These are phyloP conservation scores for Nycteola revayana DNA, from an alignment of 2,888 invertebrate species.

Conservation along the genomic window DNA sequence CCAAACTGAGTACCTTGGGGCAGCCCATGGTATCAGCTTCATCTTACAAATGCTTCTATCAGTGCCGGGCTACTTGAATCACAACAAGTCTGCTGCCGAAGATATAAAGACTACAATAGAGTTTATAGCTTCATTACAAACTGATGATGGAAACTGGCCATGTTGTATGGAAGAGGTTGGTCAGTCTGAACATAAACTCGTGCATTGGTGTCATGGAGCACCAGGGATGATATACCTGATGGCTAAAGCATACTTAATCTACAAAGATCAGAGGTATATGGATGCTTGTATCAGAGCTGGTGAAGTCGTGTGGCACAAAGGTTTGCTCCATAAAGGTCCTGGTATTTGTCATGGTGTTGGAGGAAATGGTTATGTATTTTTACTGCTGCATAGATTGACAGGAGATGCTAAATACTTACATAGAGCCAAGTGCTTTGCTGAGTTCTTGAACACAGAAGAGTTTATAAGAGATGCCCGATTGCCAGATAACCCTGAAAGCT, in stretches of 20 bases:
- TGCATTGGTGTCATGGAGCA: conserved; percentile 96
- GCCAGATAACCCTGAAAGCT: conserved; percentile 91
- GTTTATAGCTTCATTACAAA: conserved; percentile 85
- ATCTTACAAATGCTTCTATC: conserved; percentile 81
- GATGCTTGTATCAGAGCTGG: conserved; percentile 85
- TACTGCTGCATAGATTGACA: conserved; percentile 89
- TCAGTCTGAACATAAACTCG: conserved; percentile 84
- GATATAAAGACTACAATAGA: conserved; percentile 86
- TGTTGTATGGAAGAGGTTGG: conserved; percentile 87
- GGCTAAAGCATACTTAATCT: conserved; percentile 89
- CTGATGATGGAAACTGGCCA: conserved; percentile 88
- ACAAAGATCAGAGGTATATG: conserved; percentile 87
- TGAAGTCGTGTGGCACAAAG: conserved; percentile 91
- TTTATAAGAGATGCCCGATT: conserved; percentile 86
- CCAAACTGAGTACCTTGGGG: conserved; percentile 87
- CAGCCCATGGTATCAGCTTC: conserved; percentile 82
- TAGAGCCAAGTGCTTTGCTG: conserved; percentile 88
- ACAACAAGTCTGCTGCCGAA: conserved; percentile 73
- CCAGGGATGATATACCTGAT: conserved; percentile 91
- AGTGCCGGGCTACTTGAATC: conserved; percentile 78
- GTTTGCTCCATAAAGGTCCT: conserved; percentile 92
- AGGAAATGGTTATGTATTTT: conserved; percentile 91
- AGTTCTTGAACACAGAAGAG: conserved; percentile 85
- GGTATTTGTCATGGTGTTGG: conserved; percentile 95
- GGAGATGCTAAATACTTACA: conserved; percentile 86